Base-by-base conservation (phyloP, 2,797 vertebrate species). In the Alectoris magna region DNA sequence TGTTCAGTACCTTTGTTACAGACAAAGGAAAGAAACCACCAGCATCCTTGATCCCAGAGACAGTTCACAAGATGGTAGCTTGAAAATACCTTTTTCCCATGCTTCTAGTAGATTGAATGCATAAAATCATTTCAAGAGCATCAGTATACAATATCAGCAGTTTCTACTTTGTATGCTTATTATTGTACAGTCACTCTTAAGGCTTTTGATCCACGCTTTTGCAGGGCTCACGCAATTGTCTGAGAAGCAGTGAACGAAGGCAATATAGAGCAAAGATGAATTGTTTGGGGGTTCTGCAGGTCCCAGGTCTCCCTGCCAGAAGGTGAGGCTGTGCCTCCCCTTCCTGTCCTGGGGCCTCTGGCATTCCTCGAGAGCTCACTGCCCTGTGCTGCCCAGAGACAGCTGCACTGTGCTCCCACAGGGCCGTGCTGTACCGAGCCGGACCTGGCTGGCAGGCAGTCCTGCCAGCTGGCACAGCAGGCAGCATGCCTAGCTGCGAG, bases 281-380 rank as follows among this genome's bases (percentile, higher is more conserved):
- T 43, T 31, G 3, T 11, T 22, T 23, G 34, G 2, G 2, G 34
- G 19, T 21, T 6, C 10, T 8, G 0, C 2, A 16, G 22, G 23
- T 44, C 46, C 64, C n/a, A 48, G 67, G 14, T 13, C 62, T 41
- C 58, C 29, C 24, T 27, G 46, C 2, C 11, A 53, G 51, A 53
- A 53, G 27, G 51, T 5, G 15, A 53, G 27, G 27, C 27, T 53
- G 27, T 5, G 24, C 31, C 39, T 26, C 26, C 17, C 29, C 8
- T 36, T 31, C 39, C 39, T 46, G 23, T 17, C 48, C 31, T n/a
- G 2, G 26, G 9, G 9, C 56, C 4, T 26, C 38, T 26, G 19
- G 11, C 11, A 27, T 2, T 14, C 18, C 31, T 7, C 3, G 3
- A 12, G 26, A 31, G 29, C 23, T 14, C 55, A 18, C 55, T 11